Percentiles rank a stretch among this genome's conserved stretches.
phyloP scores from a whole-genome alignment of 2,113 vertebrate genomes.

The Pterocles orientalis region DNA sequence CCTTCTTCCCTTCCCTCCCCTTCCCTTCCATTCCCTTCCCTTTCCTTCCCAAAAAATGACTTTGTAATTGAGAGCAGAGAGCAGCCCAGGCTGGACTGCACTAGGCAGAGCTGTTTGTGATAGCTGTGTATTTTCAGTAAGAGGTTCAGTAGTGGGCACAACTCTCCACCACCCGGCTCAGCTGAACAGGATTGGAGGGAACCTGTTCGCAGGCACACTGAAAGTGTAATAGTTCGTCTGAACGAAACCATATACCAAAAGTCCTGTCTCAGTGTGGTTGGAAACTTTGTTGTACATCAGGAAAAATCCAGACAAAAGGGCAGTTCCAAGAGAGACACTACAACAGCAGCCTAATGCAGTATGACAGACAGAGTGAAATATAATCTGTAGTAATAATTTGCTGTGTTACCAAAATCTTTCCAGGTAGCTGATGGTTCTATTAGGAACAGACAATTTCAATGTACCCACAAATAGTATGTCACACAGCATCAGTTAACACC shows the following conservation, averaged over 20 bases:
- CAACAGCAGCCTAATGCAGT: neutral
- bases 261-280: neutral
- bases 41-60: neutral
- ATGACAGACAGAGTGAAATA: conserved; percentile 19
- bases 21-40: too few species aligned
- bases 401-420: neutral
- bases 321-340: neutral
- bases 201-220: neutral
- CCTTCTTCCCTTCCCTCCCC: too few species aligned
- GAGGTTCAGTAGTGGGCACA: neutral
- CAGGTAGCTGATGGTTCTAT: neutral
- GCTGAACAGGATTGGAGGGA: neutral
- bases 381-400: neutral
- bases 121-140: neutral
- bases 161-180: neutral
- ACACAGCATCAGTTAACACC: neutral
- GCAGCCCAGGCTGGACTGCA: neutral
- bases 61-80: neutral
- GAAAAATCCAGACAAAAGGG: conserved; percentile 20
- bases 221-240: neutral
- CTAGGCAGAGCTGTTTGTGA: neutral
- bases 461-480: neutral
- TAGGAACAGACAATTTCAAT: neutral
- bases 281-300: neutral
- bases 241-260: neutral